Evolutionary conservation across 2,113 vertebrate genomes (phyloP).

Genomic region (Trichomycterus rosablanca): DNA sequence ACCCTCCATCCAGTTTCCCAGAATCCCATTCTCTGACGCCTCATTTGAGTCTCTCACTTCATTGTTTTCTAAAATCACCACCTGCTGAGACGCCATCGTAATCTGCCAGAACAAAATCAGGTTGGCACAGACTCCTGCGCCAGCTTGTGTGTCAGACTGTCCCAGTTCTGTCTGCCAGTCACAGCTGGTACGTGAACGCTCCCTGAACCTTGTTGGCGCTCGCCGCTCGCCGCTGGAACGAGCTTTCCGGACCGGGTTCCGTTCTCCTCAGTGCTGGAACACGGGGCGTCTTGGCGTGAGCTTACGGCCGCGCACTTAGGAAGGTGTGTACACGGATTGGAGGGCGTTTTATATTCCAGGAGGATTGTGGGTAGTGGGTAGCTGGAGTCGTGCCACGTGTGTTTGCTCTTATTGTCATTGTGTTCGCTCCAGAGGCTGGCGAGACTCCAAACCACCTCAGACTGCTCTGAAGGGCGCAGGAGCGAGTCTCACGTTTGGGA

Average conservation of each 20-base stretch:
- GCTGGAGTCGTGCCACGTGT: too few relatives aligned
- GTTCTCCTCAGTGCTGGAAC: background rate
- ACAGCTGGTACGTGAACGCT: slow-evolving; percentile 9
- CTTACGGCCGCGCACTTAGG: too few relatives aligned
- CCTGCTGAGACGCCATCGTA: slow-evolving; percentile 1
- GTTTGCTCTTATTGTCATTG: too few relatives aligned
- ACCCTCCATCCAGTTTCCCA: background rate
- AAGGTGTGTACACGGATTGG: too few relatives aligned
- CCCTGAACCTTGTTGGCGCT: background rate
- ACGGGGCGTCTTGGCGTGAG: too few relatives aligned
- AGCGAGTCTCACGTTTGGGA: too few relatives aligned
- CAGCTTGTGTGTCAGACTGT: slow-evolving; percentile 19
- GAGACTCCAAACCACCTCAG: too few relatives aligned
- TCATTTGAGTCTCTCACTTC: background rate
- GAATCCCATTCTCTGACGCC: background rate
- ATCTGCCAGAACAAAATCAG: slow-evolving; percentile 13
- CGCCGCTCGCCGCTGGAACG: background rate
- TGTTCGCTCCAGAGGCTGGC: too few relatives aligned
- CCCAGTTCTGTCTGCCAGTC: slow-evolving; percentile 8
- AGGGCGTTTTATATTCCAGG: too few relatives aligned
- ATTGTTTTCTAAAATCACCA: slow-evolving; percentile 2
- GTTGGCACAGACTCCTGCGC: background rate
- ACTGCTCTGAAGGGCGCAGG: too few relatives aligned
- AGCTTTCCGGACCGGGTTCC: background rate
- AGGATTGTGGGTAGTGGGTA: too few relatives aligned